Evolutionary conservation across 2,888 invertebrate genomes (phyloP), one percentile per base, ranked within the genome.

Genomic region (Crepidodera aurea): DNA sequence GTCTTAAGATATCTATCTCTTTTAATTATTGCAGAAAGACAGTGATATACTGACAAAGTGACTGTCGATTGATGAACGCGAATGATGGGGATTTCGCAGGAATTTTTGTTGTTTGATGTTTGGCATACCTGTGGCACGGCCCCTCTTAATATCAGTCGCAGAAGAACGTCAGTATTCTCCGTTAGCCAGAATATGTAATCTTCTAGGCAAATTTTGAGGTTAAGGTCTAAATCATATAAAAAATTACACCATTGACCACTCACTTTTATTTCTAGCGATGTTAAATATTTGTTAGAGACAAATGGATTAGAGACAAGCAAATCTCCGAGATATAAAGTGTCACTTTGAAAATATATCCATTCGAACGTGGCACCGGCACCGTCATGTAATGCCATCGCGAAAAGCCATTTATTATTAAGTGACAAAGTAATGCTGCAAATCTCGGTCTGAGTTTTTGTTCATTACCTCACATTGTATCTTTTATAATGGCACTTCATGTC

Each of bases 351-450:
- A 46, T 50, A 58, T 51, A 62, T 62, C 56, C 56, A 44, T 57
- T 51, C 29, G 27, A 62, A 51, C 51, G 57, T 62, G 44, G 48
- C 51, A 60, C 22, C 46, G 46, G 16, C 60, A 54, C 32, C 42
- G 46, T 18, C 29, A 51, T 48, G n/a, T n/a, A n/a, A n/a, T n/a
- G 32, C 13, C 37, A 37, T 8, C 40, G 40, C 19, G 53, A 62
- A 51, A 51, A 62, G 51, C 62, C 57, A 62, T 62, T 62, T 62
- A 62, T 62, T 57, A 48, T 62, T 48, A 57, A 56, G 51, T 57
- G 57, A 57, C 62, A 51, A 40, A 62, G 39, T 54, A 62, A 62
- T 57, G 57, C 56, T 51, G 56, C 62, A 56, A 57, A 62, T 59
- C 62, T 62, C 62, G 57, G 44, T 44, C 37, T 40, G 42, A 57